Conservation (phyloP, 2,888 invertebrate species). For the Pteria penguin region DNA sequence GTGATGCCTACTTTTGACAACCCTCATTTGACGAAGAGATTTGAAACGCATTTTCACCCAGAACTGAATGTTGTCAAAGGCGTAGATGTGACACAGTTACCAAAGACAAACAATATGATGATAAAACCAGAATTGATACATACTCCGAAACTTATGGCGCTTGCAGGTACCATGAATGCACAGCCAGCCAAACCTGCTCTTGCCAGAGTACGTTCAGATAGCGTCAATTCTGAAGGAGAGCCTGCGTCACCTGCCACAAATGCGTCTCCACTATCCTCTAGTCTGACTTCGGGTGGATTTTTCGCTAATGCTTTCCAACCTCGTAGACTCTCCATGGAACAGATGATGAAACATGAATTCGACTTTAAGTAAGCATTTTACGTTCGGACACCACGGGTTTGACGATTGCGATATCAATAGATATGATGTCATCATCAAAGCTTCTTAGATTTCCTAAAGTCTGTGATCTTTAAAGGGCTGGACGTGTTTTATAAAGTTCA, state of each 20-base stretch:
- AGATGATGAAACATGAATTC: conserved; percentile 16
- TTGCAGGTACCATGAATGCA: not conserved
- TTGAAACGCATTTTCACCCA: conserved; percentile 16
- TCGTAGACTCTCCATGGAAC: not conserved
- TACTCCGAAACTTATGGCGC: not conserved
- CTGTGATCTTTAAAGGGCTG: not conserved
- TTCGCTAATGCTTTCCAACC: conserved; percentile 16
- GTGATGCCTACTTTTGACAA: too few species aligned
- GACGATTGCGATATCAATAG: too few species aligned
- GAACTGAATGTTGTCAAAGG: conserved; percentile 13
- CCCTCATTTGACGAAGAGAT: too few species aligned
- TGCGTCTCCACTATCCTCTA: not conserved
- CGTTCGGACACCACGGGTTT: too few species aligned
- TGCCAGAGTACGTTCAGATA: not conserved
- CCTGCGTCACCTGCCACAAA: conserved; percentile 10
- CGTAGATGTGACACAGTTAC: conserved; percentile 10
- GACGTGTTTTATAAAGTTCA: not conserved
- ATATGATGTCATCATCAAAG: too few species aligned
- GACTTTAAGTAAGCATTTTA: conserved; percentile 22
- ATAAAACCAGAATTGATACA: not conserved
- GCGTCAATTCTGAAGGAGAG: conserved; percentile 16
- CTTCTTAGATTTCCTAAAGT: too few species aligned
- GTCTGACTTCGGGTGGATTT: not conserved
- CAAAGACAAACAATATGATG: not conserved
- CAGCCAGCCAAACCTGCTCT: not conserved